Evolutionary conservation across 2,888 invertebrate species (phyloP).

Genomic region (Sarcophaga caerulescens): DNA sequence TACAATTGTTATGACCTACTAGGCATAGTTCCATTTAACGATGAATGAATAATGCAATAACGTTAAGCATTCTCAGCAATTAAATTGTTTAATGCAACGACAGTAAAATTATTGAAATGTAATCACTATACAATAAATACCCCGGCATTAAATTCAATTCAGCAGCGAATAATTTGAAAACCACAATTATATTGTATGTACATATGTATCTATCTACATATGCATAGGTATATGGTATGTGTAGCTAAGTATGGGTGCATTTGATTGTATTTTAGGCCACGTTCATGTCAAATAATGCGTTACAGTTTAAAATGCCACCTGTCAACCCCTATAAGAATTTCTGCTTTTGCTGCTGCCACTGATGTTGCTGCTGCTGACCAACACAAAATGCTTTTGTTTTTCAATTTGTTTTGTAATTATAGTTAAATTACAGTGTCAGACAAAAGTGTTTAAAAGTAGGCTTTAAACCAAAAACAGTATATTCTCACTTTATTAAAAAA

Average conservation of each 20-base stretch:
- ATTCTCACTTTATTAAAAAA: no score
- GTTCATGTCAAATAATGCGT: background rate
- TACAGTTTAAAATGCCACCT: background rate
- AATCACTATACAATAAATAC: slow-evolving; percentile 39
- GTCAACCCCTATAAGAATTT: background rate
- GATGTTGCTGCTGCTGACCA: slow-evolving; percentile 23
- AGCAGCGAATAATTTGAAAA: slow-evolving; percentile 30
- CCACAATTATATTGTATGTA: slow-evolving; percentile 25
- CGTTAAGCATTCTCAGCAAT: slow-evolving; percentile 17
- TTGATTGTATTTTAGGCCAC: background rate
- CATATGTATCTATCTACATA: background rate
- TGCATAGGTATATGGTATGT: background rate
- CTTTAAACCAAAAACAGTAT: no score
- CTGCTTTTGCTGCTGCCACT: slow-evolving; percentile 9
- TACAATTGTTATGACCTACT: no score
- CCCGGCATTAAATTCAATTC: slow-evolving; percentile 35
- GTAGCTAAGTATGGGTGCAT: background rate
- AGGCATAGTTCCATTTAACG: no score
- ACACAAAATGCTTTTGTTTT: no score
- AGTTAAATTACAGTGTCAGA: no score
- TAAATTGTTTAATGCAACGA: slow-evolving; percentile 31
- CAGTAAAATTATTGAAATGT: slow-evolving; percentile 45
- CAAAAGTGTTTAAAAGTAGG: no score
- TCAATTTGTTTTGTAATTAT: no score
- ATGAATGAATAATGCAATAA: slow-evolving; percentile 4